Conservation (phyloP, 1,140 invertebrate species). For the Venturia canescens region DNA sequence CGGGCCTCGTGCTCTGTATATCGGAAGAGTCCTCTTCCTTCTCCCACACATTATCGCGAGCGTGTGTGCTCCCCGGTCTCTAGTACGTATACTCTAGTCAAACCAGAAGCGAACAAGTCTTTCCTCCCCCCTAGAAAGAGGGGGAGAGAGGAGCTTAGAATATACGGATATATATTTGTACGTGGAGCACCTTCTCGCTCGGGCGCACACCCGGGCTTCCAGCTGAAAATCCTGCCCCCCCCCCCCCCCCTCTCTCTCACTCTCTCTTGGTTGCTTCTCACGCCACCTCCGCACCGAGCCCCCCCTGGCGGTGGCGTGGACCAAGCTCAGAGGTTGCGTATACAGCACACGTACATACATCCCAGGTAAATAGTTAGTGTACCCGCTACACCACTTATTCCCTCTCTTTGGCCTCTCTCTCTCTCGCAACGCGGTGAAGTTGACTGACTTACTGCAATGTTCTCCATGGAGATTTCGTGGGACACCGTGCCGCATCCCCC, state of each 20-base stretch:
- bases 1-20: slow-evolving; percentile 42
- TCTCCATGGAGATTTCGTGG: slow-evolving; percentile 15
- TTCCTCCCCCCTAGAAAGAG: neutral
- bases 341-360: neutral
- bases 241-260: neutral
- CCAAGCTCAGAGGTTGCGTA: neutral
- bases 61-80: neutral
- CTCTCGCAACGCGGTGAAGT: neutral
- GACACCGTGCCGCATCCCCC: neutral
- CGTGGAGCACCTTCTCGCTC: slow-evolving; percentile 11
- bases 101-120: neutral
- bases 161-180: slow-evolving; percentile 7
- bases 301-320: slow-evolving; percentile 16
- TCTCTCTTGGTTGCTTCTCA: neutral
- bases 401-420: neutral
- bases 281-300: neutral
- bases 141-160: neutral
- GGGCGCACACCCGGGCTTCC: slow-evolving; percentile 25
- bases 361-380: slow-evolving; percentile 19
- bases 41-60: neutral
- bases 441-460: slow-evolving; percentile 32
- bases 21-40: neutral
- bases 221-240: slow-evolving; percentile 24
- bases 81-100: neutral
- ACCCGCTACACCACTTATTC: neutral